Conservation (phyloP, 2,113 vertebrate genomes). For the Crocuta crocuta region DNA sequence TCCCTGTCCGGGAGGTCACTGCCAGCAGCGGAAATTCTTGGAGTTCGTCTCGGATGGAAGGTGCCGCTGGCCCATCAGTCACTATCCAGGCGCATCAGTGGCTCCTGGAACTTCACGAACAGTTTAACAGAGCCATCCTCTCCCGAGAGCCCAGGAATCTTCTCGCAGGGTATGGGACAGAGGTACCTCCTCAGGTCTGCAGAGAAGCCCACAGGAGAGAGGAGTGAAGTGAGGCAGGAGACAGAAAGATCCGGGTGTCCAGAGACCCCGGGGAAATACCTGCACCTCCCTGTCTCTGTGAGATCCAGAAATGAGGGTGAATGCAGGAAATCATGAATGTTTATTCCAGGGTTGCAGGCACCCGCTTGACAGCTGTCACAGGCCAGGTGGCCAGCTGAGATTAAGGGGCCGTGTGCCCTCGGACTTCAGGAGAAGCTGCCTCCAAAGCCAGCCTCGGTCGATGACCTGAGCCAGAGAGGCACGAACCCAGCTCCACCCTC, state of each 20-base stretch:
- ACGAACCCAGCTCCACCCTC: not conserved
- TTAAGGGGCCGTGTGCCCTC: not conserved
- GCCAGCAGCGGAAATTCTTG: constrained; percentile 64
- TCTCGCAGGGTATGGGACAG: not conserved
- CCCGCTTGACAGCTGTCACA: rapidly evolving
- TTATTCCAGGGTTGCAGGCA: rapidly evolving
- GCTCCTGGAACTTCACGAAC: not conserved
- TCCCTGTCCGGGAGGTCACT: constrained; percentile 15
- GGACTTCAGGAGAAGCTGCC: rapidly evolving
- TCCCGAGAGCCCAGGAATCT: constrained; percentile 29
- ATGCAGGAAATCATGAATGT: rapidly evolving
- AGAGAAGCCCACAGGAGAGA: no score
- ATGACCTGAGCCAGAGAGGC: not conserved
- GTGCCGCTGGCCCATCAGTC: not conserved
- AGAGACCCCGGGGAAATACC: rapidly evolving
- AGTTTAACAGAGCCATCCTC: not conserved
- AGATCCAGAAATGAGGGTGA: not conserved
- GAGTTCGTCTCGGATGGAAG: constrained; percentile 69
- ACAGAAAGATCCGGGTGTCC: not conserved
- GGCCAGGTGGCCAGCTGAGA: not conserved
- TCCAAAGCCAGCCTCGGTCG: not conserved
- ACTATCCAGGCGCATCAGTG: not conserved
- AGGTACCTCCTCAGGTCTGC: not conserved
- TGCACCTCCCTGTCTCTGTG: rapidly evolving
- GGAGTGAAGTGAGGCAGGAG: not conserved